Conservation (phyloP, 2,888 invertebrate genomes). For the Hypomecis atomaria region DNA sequence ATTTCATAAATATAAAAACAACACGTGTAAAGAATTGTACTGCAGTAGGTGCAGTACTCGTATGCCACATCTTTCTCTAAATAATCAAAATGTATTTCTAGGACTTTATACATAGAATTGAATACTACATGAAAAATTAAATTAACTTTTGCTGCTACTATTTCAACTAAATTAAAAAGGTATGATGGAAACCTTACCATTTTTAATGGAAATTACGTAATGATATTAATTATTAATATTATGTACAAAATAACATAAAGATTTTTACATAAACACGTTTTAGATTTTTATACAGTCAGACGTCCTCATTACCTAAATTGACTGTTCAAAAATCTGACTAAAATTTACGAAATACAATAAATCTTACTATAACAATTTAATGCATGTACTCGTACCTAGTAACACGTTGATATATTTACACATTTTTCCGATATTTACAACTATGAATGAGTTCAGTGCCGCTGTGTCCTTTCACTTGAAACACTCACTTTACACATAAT, state of each 20-base stretch:
- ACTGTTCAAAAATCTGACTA: constrained; percentile 24
- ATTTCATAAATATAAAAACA: too few species aligned
- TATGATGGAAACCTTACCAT: constrained; percentile 42
- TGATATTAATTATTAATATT: constrained; percentile 43
- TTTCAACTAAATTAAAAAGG: not conserved
- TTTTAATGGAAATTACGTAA: constrained; percentile 50
- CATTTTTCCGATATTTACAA: constrained; percentile 76
- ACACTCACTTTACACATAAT: constrained; percentile 79
- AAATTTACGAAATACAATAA: constrained; percentile 46
- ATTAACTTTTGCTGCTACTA: constrained; percentile 1
- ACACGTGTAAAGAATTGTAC: too few species aligned
- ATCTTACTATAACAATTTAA: constrained; percentile 59
- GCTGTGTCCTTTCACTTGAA: constrained; percentile 56
- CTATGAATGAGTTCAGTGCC: constrained; percentile 71
- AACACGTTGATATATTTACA: constrained; percentile 62
- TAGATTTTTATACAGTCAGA: constrained; percentile 19
- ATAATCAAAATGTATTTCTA: too few species aligned
- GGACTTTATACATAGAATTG: not conserved
- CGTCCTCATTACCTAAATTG: constrained; percentile 6
- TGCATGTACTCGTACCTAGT: constrained; percentile 52
- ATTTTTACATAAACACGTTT: constrained; percentile 30
- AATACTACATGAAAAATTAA: constrained; percentile 5
- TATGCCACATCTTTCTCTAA: too few species aligned
- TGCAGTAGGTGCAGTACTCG: too few species aligned
- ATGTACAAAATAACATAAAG: constrained; percentile 42